phyloP scores from a whole-genome alignment of 2,888 invertebrate species.

The Coelopa pilipes region DNA sequence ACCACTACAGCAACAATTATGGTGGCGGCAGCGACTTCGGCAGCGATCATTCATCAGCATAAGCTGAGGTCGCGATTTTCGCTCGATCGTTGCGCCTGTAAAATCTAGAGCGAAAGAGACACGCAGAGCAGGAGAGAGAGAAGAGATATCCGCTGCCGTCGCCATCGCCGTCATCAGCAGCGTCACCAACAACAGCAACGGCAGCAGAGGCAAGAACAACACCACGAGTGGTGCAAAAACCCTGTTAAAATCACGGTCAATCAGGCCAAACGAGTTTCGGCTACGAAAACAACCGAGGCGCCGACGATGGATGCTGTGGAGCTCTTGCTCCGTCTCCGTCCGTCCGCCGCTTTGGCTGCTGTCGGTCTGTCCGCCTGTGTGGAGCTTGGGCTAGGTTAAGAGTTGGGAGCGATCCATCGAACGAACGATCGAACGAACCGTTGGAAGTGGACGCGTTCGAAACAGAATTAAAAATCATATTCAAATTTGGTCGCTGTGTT shows the following conservation, averaged over 20 bases:
- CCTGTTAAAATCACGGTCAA: constrained; percentile 41
- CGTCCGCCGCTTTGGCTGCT: background rate
- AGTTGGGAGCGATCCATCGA: background rate
- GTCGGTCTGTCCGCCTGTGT: background rate
- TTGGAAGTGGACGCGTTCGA: background rate
- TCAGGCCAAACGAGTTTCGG: constrained; percentile 40
- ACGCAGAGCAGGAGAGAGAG: background rate
- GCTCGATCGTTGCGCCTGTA: background rate
- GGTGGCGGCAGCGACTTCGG: background rate
- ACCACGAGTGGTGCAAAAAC: background rate
- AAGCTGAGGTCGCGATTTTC: background rate
- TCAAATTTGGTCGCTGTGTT: background rate
- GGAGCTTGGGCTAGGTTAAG: constrained; percentile 3
- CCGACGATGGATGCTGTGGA: too few relatives aligned
- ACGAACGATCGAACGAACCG: background rate
- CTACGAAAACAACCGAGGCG: too few relatives aligned
- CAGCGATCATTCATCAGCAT: background rate
- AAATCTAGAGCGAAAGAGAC: constrained; percentile 3
- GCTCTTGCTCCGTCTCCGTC: too few relatives aligned
- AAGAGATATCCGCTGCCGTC: too few relatives aligned
- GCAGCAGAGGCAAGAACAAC: background rate
- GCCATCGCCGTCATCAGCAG: background rate
- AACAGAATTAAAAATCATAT: background rate
- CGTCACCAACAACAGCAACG: background rate
- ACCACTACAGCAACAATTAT: constrained; percentile 8